Conservation (phyloP, 2,797 vertebrate species). For the Dendrocincla tyrannina region DNA sequence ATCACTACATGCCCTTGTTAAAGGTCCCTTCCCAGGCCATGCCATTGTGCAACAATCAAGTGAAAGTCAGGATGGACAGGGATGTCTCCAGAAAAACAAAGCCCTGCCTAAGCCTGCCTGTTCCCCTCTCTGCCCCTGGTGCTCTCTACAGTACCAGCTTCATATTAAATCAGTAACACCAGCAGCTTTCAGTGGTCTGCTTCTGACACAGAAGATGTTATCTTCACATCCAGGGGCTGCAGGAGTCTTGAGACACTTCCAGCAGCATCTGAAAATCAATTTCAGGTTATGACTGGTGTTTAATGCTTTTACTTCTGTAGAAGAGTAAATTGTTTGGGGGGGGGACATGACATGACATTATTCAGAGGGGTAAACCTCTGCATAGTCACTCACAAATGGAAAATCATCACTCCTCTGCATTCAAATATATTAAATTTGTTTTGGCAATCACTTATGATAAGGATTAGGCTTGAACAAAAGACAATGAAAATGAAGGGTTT, state of each 20-base stretch:
- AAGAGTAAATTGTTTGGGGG: neutral
- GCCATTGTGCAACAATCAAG: neutral
- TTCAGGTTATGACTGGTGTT: neutral
- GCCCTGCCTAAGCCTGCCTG: neutral
- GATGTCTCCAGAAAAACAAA: neutral
- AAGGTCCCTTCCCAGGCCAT: neutral
- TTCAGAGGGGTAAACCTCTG: neutral
- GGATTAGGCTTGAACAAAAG: neutral
- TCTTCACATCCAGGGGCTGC: neutral
- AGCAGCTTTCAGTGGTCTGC: neutral
- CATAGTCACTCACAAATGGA: neutral
- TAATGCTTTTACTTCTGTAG: neutral
- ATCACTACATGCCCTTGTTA: fast-evolving
- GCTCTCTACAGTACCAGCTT: neutral
- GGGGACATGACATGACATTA: too few relatives aligned
- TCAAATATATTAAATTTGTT: neutral
- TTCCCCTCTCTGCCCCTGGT: neutral
- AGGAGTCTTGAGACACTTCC: neutral
- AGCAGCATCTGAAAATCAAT: neutral
- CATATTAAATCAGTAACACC: neutral
- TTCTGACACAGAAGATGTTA: neutral
- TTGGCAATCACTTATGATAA: neutral
- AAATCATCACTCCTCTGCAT: neutral
- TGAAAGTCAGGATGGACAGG: neutral
- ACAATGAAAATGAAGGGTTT: neutral